Conservation (phyloP, 2,797 vertebrate genomes). For the Synaphobranchus kaupii region DNA sequence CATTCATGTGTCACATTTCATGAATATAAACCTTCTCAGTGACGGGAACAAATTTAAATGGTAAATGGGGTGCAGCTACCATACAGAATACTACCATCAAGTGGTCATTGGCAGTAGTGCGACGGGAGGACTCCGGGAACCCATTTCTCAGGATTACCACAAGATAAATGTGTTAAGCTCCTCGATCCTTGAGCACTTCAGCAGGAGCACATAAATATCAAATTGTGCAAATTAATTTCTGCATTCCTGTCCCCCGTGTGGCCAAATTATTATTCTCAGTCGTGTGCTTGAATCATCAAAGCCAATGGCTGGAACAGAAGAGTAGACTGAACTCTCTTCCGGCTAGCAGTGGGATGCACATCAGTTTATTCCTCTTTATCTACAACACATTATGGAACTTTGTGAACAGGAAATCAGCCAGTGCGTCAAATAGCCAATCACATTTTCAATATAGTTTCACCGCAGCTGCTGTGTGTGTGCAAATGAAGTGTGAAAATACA, state of each 20-base stretch:
- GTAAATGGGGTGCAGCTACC: background rate
- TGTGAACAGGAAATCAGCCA: background rate
- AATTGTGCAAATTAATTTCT: constrained; percentile 20
- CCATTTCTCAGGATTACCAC: background rate
- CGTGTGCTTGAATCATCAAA: constrained; percentile 13
- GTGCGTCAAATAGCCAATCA: background rate
- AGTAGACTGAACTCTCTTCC: background rate
- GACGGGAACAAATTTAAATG: background rate
- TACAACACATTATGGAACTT: background rate
- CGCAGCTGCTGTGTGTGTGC: background rate
- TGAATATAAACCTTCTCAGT: background rate
- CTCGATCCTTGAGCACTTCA: background rate
- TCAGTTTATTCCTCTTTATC: background rate
- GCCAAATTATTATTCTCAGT: background rate
- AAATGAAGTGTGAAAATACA: background rate
- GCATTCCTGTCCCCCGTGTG: constrained; percentile 9
- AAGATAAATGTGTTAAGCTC: background rate
- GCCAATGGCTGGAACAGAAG: background rate
- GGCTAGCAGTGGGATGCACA: background rate
- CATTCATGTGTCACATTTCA: constrained; percentile 3
- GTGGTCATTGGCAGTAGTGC: constrained; percentile 38
- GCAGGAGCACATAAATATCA: constrained; percentile 1
- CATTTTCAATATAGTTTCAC: background rate
- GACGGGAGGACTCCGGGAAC: no score
- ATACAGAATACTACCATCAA: constrained; percentile 43